Conservation (phyloP, 2,113 vertebrate species). For the Hystrix cristata region DNA sequence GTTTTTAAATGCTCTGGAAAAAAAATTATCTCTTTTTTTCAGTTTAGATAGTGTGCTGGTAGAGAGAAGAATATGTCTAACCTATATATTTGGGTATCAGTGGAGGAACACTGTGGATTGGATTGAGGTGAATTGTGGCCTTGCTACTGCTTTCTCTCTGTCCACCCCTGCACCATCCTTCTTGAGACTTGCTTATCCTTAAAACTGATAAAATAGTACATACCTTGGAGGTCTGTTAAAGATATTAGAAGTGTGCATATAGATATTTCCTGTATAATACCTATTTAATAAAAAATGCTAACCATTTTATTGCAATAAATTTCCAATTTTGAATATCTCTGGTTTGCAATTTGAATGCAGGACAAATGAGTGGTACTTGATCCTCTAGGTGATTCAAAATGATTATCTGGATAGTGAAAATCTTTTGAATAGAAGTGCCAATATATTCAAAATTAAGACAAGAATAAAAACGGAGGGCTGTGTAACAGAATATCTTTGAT, state of each 20-base stretch:
- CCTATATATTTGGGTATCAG: neutral
- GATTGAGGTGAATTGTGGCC: neutral
- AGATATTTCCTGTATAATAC: neutral
- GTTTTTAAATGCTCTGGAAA: neutral
- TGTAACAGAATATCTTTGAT: neutral
- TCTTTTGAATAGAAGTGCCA: neutral
- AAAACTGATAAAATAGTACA: neutral
- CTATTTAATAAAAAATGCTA: neutral
- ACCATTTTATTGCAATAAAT: neutral
- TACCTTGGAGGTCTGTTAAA: neutral
- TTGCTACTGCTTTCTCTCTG: neutral
- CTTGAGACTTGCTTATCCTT: neutral
- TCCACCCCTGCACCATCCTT: rapidly evolving
- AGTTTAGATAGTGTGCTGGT: neutral
- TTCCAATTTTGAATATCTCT: neutral
- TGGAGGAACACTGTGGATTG: neutral
- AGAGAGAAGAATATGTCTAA: neutral
- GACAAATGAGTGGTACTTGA: neutral
- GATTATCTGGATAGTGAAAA: neutral
- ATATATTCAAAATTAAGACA: neutral
- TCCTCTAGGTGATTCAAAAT: neutral
- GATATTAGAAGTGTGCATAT: neutral
- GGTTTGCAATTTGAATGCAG: neutral
- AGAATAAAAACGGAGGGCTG: neutral
- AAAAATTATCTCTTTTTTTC: neutral